Conservation (phyloP, 92 coral and sea anemone species). For the Paragorgia papillata region DNA sequence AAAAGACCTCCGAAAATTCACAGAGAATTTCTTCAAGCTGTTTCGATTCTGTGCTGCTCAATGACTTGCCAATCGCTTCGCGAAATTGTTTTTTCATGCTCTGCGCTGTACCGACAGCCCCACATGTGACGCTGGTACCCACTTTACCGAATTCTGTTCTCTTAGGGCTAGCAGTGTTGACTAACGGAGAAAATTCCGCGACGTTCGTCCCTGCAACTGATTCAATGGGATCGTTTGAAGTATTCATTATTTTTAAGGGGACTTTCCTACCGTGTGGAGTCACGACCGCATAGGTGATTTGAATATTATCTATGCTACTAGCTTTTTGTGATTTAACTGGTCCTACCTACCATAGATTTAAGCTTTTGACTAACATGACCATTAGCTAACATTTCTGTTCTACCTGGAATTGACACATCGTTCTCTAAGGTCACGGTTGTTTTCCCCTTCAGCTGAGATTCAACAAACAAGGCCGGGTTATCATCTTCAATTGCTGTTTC, state of each 20-base stretch:
- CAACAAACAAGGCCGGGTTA: neutral
- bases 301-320: neutral
- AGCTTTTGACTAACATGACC: neutral
- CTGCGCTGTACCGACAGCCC: neutral
- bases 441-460: neutral
- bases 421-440: neutral
- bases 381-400: constrained; percentile 23
- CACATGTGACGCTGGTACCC: neutral
- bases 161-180: neutral
- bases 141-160: neutral
- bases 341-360: neutral
- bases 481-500: neutral
- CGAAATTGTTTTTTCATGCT: no score
- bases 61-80: neutral
- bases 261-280: constrained; percentile 22
- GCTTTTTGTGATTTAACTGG: neutral
- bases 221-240: constrained; percentile 37
- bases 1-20: no score
- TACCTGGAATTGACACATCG: constrained; percentile 22
- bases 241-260: constrained; percentile 41
- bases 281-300: constrained; percentile 45
- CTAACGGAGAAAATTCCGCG: constrained; percentile 36
- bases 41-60: neutral
- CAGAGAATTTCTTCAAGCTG: neutral
- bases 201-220: constrained; percentile 33